A percentile compares a stretch with the other conserved stretches of the same genome.
Conservation (phyloP, 2,888 invertebrate genomes). For the Sialis lutaria region DNA sequence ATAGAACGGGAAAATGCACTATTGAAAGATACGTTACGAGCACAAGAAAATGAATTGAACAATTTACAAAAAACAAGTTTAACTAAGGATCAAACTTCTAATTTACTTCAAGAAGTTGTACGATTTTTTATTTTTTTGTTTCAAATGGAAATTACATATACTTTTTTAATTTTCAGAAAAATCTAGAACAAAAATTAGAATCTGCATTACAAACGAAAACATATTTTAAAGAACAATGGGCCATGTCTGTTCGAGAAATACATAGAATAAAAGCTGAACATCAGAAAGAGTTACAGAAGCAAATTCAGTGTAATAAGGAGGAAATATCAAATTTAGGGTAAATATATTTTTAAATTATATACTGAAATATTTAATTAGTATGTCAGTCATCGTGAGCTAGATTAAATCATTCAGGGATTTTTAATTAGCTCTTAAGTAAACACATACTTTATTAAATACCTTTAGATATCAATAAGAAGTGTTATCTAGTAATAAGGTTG, state of each 20-base stretch:
- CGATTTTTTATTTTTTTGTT: slow-evolving; percentile 10
- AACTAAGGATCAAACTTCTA: slow-evolving; percentile 47
- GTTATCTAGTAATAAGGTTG: too few relatives aligned
- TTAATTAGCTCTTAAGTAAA: too few relatives aligned
- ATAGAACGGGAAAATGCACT: slow-evolving; percentile 20
- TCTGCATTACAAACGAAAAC: slow-evolving; percentile 45
- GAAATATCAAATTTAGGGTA: slow-evolving; percentile 12
- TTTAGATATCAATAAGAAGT: too few relatives aligned
- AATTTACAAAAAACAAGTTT: slow-evolving; percentile 34
- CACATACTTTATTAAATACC: too few relatives aligned
- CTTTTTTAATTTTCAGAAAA: slow-evolving; percentile 24
- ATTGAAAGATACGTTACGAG: slow-evolving; percentile 18
- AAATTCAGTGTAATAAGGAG: slow-evolving; percentile 28
- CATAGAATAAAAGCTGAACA: slow-evolving; percentile 40
- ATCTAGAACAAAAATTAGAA: slow-evolving; percentile 44
- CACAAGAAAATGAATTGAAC: slow-evolving; percentile 22
- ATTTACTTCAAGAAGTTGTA: slow-evolving; percentile 47
- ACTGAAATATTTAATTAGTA: background rate
- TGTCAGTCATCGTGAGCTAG: too few relatives aligned
- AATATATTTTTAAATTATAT: background rate
- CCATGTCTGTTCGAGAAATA: slow-evolving; percentile 45
- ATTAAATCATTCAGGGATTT: too few relatives aligned
- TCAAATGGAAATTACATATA: slow-evolving; percentile 2
- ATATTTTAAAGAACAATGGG: slow-evolving; percentile 64
- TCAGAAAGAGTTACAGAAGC: slow-evolving; percentile 31